phyloP scores from a whole-genome alignment of 2,113 vertebrate species.

The Todiramphus chloris region DNA sequence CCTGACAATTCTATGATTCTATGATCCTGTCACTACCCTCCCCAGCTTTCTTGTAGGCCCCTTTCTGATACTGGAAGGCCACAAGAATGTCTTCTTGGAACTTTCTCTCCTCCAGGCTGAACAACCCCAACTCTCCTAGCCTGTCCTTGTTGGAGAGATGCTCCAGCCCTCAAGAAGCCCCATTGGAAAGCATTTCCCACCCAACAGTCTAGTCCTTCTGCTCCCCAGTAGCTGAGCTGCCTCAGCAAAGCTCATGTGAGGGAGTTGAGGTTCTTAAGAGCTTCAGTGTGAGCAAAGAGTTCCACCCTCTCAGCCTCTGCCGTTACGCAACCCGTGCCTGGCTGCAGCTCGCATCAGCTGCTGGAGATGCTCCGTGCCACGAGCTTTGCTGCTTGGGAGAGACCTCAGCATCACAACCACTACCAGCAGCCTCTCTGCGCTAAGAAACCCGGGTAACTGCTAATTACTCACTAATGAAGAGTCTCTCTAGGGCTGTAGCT shows the following conservation, averaged over 20 bases:
- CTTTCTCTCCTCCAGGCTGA: no score
- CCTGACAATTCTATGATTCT: no score
- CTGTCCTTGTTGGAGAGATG: not conserved
- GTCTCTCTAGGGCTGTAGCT: not conserved
- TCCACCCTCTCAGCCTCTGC: not conserved
- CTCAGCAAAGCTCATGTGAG: not conserved
- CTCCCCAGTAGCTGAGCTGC: not conserved
- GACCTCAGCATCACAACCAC: not conserved
- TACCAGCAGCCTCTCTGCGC: not conserved
- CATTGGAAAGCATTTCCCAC: not conserved
- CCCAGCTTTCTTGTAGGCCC: no score
- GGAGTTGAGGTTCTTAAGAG: not conserved
- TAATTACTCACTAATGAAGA: constrained; percentile 44
- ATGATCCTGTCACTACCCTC: no score
- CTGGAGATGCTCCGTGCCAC: not conserved
- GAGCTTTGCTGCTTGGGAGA: not conserved
- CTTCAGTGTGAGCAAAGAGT: not conserved
- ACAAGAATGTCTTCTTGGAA: no score
- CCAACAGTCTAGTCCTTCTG: not conserved
- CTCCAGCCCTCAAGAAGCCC: not conserved
- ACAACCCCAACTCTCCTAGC: no score
- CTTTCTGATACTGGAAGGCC: no score
- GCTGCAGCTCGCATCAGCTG: not conserved
- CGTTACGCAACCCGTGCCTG: not conserved
- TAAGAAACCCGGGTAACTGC: not conserved